These are phyloP conservation scores for Choloepus didactylus DNA, from an alignment of 2,797 vertebrate species.

Conservation along the genomic window DNA sequence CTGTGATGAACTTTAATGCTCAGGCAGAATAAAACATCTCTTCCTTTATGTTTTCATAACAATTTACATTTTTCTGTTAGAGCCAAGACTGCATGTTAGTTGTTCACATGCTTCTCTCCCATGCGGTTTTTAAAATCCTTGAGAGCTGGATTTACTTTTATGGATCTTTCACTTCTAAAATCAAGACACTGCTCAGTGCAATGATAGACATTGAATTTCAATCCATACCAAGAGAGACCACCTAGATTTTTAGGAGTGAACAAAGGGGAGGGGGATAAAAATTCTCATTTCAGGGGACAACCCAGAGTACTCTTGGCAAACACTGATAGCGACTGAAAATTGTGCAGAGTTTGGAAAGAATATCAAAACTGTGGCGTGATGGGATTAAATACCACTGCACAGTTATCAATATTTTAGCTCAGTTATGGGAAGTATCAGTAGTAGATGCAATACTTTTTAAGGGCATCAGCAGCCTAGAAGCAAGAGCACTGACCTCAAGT, in stretches of 20 bases:
- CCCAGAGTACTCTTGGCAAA: neutral
- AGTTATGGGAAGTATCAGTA: neutral
- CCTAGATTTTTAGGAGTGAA: neutral
- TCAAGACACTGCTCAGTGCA: neutral
- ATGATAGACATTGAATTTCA: neutral
- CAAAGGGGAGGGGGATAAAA: neutral
- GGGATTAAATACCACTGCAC: fast-evolving
- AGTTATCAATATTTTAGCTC: no score
- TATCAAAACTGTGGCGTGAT: neutral
- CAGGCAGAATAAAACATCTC: neutral
- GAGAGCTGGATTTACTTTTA: neutral
- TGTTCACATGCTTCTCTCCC: neutral
- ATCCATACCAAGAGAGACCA: neutral
- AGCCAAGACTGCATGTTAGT: neutral
- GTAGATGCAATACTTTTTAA: neutral
- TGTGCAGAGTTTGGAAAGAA: neutral
- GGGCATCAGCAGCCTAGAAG: neutral
- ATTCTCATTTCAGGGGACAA: neutral
- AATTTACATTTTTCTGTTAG: neutral
- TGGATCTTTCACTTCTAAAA: neutral
- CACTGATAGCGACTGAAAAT: fast-evolving
- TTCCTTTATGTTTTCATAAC: neutral
- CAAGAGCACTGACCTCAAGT: neutral
- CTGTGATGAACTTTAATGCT: neutral
- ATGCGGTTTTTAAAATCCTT: neutral